Conservation (phyloP, 2,797 vertebrate genomes). For the Syncerus caffer region DNA sequence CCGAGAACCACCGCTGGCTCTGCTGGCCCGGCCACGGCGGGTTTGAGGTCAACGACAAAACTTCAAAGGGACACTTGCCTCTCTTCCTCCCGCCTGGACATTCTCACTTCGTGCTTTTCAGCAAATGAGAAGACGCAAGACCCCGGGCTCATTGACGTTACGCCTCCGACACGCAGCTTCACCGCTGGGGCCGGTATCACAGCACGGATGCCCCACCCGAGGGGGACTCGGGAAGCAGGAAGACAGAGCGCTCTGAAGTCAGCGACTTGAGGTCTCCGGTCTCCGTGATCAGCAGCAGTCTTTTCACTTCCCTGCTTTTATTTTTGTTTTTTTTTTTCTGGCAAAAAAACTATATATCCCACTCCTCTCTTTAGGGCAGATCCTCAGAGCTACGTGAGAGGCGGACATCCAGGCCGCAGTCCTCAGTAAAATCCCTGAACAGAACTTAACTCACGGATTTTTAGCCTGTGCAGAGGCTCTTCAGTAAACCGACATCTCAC, state of each 20-base stretch:
- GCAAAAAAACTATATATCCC: neutral
- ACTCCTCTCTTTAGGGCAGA: neutral
- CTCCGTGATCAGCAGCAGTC: neutral
- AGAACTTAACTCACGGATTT: neutral
- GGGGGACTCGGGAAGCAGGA: neutral
- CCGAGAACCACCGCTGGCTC: neutral
- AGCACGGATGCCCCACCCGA: neutral
- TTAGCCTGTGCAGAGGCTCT: neutral
- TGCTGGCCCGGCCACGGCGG: neutral
- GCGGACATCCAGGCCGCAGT: neutral
- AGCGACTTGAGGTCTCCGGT: neutral
- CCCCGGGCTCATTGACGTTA: accelerated
- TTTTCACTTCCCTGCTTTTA: neutral
- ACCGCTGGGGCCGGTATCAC: accelerated
- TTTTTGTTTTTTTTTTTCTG: neutral
- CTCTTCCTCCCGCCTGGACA: neutral
- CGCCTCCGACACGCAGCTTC: accelerated
- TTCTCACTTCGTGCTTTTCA: neutral
- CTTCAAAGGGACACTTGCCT: constrained; percentile 46
- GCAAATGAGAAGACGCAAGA: neutral
- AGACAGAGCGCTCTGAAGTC: neutral
- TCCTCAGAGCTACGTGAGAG: neutral
- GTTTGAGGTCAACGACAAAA: neutral
- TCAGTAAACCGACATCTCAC: neutral
- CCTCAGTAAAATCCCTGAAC: neutral